Evolutionary conservation across 2,113 vertebrate genomes (phyloP).

Genomic region (Cepphus grylle): DNA sequence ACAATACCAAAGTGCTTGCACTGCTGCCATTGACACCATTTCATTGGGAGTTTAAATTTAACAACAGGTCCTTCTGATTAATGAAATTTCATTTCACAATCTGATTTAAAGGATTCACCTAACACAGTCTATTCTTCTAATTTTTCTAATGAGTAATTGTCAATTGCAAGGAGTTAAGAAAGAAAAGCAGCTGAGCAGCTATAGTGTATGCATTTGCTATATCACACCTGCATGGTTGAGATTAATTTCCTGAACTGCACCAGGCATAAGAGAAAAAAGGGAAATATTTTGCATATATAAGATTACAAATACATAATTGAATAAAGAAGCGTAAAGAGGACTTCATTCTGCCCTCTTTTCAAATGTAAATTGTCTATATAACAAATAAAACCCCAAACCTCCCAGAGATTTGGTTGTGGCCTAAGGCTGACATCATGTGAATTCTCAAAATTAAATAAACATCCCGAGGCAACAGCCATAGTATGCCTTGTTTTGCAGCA

Average conservation of each 20-base stretch:
- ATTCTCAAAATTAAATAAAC: background rate
- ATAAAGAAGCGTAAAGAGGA: background rate
- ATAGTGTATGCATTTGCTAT: background rate
- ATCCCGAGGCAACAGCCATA: background rate
- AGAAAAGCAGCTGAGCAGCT: background rate
- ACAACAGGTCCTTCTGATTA: background rate
- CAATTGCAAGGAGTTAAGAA: background rate
- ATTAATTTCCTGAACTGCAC: background rate
- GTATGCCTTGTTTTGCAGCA: background rate
- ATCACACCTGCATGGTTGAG: background rate
- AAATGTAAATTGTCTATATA: background rate
- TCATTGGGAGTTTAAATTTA: background rate
- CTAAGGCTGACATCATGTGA: background rate
- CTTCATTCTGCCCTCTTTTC: background rate
- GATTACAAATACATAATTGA: background rate
- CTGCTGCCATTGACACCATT: background rate
- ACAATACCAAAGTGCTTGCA: background rate
- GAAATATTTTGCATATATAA: background rate
- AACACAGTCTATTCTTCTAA: background rate
- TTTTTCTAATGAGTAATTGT: background rate
- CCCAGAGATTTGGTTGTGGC: background rate
- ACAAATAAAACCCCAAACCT: background rate
- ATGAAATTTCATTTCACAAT: background rate
- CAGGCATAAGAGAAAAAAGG: background rate
- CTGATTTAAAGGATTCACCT: background rate